Base-by-base conservation (phyloP, 2,113 vertebrate genomes). In the Arenaria interpres region DNA sequence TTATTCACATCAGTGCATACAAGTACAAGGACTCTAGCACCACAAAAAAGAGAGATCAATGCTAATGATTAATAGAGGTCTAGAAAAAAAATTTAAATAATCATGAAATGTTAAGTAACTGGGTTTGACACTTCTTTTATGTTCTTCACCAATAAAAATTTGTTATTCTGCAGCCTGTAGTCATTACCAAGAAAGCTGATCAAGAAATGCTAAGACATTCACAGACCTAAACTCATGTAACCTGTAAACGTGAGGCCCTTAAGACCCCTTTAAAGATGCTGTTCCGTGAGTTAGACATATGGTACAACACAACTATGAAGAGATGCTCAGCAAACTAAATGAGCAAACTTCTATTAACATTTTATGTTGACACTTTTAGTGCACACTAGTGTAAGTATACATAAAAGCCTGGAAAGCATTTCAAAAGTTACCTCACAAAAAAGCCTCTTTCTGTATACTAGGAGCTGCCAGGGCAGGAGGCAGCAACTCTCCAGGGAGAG, bases 51-150 rank as follows among this genome's bases (percentile, higher is more conserved):
- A 71, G 84, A 86, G 10, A 93, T 33, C 10, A 46, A 51, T 64
- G 64, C 14, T 72, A 81, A 64, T 21, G 14, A 78, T 67, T 88
- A 85, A 84, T 19, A 83, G 46, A 66, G 11, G 4, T 60, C 22
- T 18, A 18, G 7, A n/a, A 73, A 30, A 30, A 33, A 17, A 48
- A 48, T 24, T 7, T 60, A 82, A 66, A 48, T 19, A 24, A 14
- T 11, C 41, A 62, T 2, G 3, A 78, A 88, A 78, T 12, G 7
- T 28, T 72, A 67, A n/a, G 5, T 51, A 66, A 62, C 0, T 0
- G 4, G 10, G 7, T 59, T 90, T 57, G 32, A 54, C 12, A 17
- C 16, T 68, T 79, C 48, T 68, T 59, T 45, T 81, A 45, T 6
- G 41, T 28, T 63, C 9, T 62, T 71, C 62, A 74, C 15, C 50